Conservation (phyloP, 2,888 invertebrate species). For the Lepidochrysops patricia region DNA sequence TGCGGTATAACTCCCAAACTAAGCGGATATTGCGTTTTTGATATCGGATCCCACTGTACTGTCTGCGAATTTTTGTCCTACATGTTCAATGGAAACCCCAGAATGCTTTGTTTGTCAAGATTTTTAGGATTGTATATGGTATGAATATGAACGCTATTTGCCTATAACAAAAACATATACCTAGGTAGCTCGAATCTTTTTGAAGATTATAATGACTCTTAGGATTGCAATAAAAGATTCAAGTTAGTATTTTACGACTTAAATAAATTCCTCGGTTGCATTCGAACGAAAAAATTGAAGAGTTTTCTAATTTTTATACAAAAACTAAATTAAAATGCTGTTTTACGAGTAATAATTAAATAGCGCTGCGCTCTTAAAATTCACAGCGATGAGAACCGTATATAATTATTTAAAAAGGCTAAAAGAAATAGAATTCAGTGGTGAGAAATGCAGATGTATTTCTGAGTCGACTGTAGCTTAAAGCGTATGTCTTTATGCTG, state of each 20-base stretch:
- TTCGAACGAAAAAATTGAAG: neutral
- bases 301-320: no score
- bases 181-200: no score
- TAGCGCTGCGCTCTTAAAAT: neutral
- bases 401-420: neutral
- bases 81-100: neutral
- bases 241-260: neutral
- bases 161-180: no score
- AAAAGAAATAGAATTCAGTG: constrained; percentile 3
- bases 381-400: neutral
- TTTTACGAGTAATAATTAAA: neutral
- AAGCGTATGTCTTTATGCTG: constrained; percentile 10
- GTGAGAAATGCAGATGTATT: constrained; percentile 2
- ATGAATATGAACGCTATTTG: neutral
- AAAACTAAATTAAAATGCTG: neutral
- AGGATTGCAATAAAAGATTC: neutral
- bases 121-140: no score
- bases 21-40: constrained; percentile 7
- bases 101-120: neutral
- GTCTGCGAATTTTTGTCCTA: neutral
- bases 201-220: no score
- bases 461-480: constrained; percentile 1
- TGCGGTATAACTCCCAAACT: constrained; percentile 9
- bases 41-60: constrained; percentile 1
- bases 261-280: neutral